These are phyloP conservation scores for Phyto melanocephala DNA, from an alignment of 2,888 invertebrate species.

Conservation along the genomic window DNA sequence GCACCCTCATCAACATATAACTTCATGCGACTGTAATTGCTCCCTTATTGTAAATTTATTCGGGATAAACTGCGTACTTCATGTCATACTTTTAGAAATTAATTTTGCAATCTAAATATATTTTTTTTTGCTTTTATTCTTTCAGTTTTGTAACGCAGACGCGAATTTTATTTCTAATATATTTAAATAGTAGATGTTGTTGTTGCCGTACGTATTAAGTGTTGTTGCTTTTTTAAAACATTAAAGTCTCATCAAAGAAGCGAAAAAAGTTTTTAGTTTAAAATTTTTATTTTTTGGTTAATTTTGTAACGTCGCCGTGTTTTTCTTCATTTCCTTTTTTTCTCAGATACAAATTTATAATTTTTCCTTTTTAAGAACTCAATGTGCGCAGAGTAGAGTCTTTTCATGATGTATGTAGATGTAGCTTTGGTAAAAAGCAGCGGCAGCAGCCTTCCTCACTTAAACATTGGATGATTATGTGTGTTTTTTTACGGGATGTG, in stretches of 20 bases:
- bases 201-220: slow-evolving; percentile 14
- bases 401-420: slow-evolving; percentile 9
- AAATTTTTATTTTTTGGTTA: slow-evolving; percentile 32
- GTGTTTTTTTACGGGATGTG: slow-evolving; percentile 30
- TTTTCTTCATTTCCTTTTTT: not conserved
- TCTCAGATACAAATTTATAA: slow-evolving; percentile 45
- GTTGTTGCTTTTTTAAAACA: slow-evolving; percentile 15
- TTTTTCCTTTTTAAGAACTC: slow-evolving; percentile 35
- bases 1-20: too few relatives aligned
- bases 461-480: slow-evolving; percentile 52
- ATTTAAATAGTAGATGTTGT: not conserved
- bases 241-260: slow-evolving; percentile 16
- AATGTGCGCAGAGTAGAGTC: slow-evolving; percentile 42
- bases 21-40: not conserved
- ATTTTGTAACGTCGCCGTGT: slow-evolving; percentile 39
- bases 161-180: slow-evolving; percentile 37
- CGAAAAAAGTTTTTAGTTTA: slow-evolving; percentile 14
- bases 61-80: not conserved
- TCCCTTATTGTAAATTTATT: slow-evolving; percentile 2
- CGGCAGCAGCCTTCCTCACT: slow-evolving; percentile 30
- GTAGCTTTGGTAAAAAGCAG: slow-evolving; percentile 21
- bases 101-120: slow-evolving; percentile 41
- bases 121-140: not conserved
- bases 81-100: slow-evolving; percentile 15
- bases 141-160: slow-evolving; percentile 50